phyloP scores from a whole-genome alignment of 2,888 invertebrate genomes.

The Chrysodeixis includens region DNA sequence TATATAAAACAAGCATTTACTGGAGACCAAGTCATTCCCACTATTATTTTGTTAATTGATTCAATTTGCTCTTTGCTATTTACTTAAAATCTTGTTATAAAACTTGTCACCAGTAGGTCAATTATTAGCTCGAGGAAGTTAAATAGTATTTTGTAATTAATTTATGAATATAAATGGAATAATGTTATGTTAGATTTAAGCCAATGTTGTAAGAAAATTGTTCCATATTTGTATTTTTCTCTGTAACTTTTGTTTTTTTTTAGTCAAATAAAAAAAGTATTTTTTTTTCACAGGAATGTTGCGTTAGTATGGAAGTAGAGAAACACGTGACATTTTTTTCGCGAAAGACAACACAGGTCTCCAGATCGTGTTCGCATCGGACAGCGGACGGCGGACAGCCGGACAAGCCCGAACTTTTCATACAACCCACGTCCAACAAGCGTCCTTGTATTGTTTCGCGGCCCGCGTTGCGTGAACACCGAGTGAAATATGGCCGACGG shows the following conservation, averaged over 20 bases:
- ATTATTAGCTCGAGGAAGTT: not conserved
- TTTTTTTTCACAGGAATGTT: conserved; percentile 27
- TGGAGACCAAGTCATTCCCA: conserved; percentile 21
- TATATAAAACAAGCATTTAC: conserved; percentile 30
- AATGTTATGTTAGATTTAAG: too few relatives aligned
- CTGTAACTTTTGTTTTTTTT: not conserved
- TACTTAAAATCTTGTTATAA: conserved; percentile 15
- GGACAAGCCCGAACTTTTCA: conserved; percentile 66
- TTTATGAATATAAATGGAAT: not conserved
- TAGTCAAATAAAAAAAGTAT: not conserved
- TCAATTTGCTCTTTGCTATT: conserved; percentile 37
- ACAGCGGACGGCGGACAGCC: conserved; percentile 52
- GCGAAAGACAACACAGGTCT: conserved; percentile 49
- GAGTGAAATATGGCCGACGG: conserved; percentile 87
- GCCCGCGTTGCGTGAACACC: conserved; percentile 86
- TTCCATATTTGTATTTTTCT: not conserved
- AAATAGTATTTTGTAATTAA: not conserved
- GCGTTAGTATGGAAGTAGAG: conserved; percentile 16
- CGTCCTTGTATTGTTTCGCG: conserved; percentile 89
- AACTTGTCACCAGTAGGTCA: conserved; percentile 24
- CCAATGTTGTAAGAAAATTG: not conserved
- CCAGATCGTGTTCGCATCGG: conserved; percentile 56
- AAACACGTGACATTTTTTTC: conserved; percentile 55
- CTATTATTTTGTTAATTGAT: conserved; percentile 24
- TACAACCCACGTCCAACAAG: conserved; percentile 71